phyloP scores from a whole-genome alignment of 30 jellyfish, hydroid and myxozoan species.

The Aurelia sp. region DNA sequence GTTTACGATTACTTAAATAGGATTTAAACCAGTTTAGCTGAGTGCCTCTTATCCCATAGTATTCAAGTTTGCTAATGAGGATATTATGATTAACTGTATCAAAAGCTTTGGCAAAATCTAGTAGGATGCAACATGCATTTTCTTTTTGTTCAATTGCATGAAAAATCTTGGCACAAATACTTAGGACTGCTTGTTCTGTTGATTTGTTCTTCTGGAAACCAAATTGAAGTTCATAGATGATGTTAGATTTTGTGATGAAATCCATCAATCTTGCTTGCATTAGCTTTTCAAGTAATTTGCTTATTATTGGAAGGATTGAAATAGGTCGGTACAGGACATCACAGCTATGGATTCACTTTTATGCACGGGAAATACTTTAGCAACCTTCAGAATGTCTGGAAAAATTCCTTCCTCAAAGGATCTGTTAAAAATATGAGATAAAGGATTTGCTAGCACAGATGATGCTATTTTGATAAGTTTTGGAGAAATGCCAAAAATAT shows the following conservation, averaged over 20 bases:
- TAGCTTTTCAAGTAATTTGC: background rate
- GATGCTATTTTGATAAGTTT: no score
- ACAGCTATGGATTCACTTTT: background rate
- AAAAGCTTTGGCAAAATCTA: constrained; percentile 1
- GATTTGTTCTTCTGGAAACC: constrained; percentile 1
- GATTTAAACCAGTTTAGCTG: constrained; percentile 13
- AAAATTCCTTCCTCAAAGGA: no score
- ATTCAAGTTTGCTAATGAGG: no score
- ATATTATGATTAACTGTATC: no score
- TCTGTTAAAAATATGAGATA: no score
- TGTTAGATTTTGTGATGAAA: background rate
- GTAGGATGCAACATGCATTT: constrained; percentile 12
- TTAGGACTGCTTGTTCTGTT: background rate
- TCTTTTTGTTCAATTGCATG: background rate
- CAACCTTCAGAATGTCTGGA: background rate
- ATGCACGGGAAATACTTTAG: background rate
- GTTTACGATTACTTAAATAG: background rate
- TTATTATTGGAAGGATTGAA: no score
- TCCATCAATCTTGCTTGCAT: background rate
- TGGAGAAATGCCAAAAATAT: no score
- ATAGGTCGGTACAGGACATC: background rate
- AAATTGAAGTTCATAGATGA: constrained; percentile 13
- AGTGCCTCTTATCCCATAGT: constrained; percentile 20
- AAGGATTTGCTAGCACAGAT: no score
- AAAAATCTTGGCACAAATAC: background rate